Evolutionary conservation across 2,888 invertebrate species (phyloP).

Genomic region (Frankliniella fusca): DNA sequence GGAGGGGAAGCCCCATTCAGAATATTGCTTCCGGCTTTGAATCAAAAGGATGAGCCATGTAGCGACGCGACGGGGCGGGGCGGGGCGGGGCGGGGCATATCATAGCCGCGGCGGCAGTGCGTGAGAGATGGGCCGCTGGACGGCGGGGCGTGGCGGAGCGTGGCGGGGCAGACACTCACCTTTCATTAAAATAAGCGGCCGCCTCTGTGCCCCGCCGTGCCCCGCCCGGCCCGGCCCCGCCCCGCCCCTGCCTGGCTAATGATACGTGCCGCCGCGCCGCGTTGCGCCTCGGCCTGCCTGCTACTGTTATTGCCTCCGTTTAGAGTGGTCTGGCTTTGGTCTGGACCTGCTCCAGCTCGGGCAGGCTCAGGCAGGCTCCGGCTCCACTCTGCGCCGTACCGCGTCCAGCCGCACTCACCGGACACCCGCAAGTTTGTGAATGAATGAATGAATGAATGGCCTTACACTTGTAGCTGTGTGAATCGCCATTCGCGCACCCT

Average conservation of each 20-base stretch:
- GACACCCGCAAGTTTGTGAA: no score
- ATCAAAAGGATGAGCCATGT: background rate
- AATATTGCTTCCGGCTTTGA: constrained; percentile 16
- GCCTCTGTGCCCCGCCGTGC: constrained; percentile 1
- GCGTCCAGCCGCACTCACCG: no score
- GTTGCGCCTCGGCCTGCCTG: background rate
- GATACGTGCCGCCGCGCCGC: background rate
- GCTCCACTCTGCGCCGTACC: background rate
- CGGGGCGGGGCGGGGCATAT: constrained; percentile 3
- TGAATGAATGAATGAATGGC: no score
- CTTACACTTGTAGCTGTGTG: no score
- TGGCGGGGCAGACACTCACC: constrained; percentile 8
- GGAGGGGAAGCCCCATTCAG: background rate
- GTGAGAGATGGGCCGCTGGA: background rate
- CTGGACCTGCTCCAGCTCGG: background rate
- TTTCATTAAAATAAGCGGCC: constrained; percentile 24
- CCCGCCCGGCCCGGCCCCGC: background rate
- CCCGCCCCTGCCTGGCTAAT: background rate
- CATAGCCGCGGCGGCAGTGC: background rate
- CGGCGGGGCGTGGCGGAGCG: constrained; percentile 2
- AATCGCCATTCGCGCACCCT: no score
- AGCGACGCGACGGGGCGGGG: background rate
- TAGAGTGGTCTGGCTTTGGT: background rate
- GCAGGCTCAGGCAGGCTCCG: background rate
- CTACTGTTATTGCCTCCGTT: constrained; percentile 21